These are phyloP conservation scores for Syrista parreyssii DNA, from an alignment of 2,888 invertebrate genomes.

Conservation along the genomic window DNA sequence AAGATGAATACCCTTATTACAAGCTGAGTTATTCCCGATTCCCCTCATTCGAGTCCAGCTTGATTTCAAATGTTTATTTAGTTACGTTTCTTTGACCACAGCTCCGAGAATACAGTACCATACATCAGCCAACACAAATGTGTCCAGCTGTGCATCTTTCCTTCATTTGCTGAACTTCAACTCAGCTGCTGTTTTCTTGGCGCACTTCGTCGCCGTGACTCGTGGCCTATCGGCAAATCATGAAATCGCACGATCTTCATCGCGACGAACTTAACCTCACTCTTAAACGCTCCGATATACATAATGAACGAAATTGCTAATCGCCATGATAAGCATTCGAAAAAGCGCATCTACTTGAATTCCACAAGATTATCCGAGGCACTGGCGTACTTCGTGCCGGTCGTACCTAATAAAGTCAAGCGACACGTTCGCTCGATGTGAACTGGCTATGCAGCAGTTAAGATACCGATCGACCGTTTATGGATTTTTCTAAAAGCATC, in stretches of 20 bases:
- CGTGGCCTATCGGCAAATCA: background rate
- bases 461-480: slow-evolving; percentile 25
- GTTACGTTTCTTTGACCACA: background rate
- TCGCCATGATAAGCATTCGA: background rate
- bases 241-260: background rate
- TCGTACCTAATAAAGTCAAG: background rate
- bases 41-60: background rate
- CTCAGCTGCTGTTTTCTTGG: background rate
- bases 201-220: background rate
- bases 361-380: background rate
- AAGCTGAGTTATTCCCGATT: background rate
- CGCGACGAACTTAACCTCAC: background rate
- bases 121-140: background rate
- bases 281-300: background rate
- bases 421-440: background rate
- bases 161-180: background rate
- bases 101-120: background rate
- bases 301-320: background rate
- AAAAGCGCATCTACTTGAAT: background rate
- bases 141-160: background rate
- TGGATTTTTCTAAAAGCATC: slow-evolving; percentile 7
- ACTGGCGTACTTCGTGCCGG: background rate
- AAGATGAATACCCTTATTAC: background rate
- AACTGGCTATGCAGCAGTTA: slow-evolving; percentile 9
- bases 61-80: background rate